Base-by-base conservation (phyloP, 2,888 invertebrate genomes). In the Oscheius sp. region DNA sequence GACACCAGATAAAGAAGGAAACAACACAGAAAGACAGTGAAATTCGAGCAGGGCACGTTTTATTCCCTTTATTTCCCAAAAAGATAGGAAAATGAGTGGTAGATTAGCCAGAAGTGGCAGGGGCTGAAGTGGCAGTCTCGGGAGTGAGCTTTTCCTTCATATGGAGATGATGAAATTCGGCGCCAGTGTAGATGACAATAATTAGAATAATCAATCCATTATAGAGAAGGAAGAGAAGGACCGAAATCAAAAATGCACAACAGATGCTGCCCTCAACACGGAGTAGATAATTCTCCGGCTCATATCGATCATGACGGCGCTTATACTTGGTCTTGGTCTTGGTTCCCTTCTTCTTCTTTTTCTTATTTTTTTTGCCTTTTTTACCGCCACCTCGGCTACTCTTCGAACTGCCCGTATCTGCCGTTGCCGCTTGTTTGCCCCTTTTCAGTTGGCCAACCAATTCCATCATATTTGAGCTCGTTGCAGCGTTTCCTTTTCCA, bases 251-350 rank as follows among this genome's bases (percentile, higher is more conserved):
- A 23, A 58, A 61, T 5, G 76, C 77, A 45, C 79, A 79, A 55
- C 74, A 79, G 35, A 79, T 45, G 56, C 74, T 41, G 53, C 79
- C 79, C 63, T 79, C 79, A 41, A 79, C 72, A 53, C 79, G 74
- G 41, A 76, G 70, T 21, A 79, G 61, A 41, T 77, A 79, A 75
- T 79, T 79, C 45, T 79, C 76, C 59, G 79, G 75, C 55, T 79
- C 79, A 66, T 43, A 77, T 16, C 63, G 68, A 58, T 79, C 79
- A 16, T 59, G 66, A 35, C 73, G 69, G 12, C 75, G 45, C 35
- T 73, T 75, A 53, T 71, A 72, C 69, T 79, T 79, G 12, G 53
- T 74, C 58, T 77, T 76, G 49, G 43, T 63, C 27, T 76, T 75
- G 69, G 73, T 73, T 25, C 69, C 72, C 58, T 76, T 76, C 27